phyloP scores from a whole-genome alignment of 2,797 vertebrate genomes.

The Pangasius macronema region DNA sequence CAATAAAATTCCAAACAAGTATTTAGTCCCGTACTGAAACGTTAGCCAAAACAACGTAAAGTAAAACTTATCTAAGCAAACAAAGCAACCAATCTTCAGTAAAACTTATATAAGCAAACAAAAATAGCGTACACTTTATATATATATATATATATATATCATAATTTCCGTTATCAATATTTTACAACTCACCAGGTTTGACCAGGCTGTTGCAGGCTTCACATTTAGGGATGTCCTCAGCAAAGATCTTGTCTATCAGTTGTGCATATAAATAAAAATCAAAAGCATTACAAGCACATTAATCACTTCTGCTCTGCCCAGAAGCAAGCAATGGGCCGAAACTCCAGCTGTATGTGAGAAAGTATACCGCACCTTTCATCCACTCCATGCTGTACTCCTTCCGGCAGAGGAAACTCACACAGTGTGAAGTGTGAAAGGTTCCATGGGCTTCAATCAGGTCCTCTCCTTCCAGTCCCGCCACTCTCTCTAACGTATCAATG shows the following conservation, averaged over 20 bases:
- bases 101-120: not conserved
- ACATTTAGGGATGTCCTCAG: conserved; percentile 82
- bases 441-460: conserved; percentile 90
- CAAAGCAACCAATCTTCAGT: not conserved
- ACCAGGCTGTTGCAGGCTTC: conserved; percentile 84
- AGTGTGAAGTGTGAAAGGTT: conserved; percentile 89
- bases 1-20: too few species aligned
- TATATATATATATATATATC: not conserved
- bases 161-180: not conserved
- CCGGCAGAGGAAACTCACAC: conserved; percentile 78
- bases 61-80: not conserved
- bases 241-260: conserved; percentile 82
- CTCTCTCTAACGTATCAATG: conserved; percentile 89
- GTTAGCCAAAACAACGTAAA: not conserved
- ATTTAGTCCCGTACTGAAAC: not conserved
- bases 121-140: not conserved
- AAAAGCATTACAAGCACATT: not conserved
- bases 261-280: conserved; percentile 11
- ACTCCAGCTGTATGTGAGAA: not conserved
- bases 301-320: not conserved
- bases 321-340: not conserved
- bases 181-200: conserved; percentile 81
- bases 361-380: conserved; percentile 85
- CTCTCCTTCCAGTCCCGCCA: conserved; percentile 81
- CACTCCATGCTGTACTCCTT: conserved; percentile 82